These are phyloP conservation scores for Vanessa tameamea DNA, from an alignment of 1,140 invertebrate species.

Conservation along the genomic window DNA sequence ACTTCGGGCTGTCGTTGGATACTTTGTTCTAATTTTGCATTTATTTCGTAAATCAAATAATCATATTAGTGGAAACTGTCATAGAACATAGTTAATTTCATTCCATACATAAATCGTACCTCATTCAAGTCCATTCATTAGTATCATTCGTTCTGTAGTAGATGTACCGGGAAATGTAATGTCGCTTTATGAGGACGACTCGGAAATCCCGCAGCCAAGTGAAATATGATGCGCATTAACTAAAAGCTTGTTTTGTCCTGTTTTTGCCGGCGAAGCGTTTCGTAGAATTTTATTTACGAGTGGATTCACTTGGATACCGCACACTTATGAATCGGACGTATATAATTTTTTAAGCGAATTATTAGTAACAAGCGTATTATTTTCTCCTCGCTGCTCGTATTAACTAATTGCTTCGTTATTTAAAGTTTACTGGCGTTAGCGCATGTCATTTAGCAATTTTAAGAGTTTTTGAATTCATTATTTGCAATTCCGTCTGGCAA, in stretches of 20 bases:
- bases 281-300: conserved; percentile 42
- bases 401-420: no score
- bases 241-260: conserved; percentile 62
- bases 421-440: no score
- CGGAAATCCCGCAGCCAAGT: conserved; percentile 56
- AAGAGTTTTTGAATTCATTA: no score
- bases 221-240: conserved; percentile 68
- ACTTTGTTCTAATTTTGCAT: background rate
- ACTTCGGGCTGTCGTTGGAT: no score
- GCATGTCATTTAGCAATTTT: no score
- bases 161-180: conserved; percentile 49
- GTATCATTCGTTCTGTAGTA: conserved; percentile 55
- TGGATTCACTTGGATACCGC: conserved; percentile 24
- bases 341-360: conserved; percentile 11
- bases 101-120: conserved; percentile 16
- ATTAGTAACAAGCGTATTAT: conserved; percentile 5
- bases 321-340: conserved; percentile 14
- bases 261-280: conserved; percentile 58
- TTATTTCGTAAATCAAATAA: background rate
- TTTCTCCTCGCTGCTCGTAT: no score
- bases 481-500: no score
- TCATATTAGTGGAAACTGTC: background rate
- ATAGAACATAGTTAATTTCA: conserved; percentile 2
- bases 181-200: conserved; percentile 47
- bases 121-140: conserved; percentile 43